Evolutionary conservation across 2,888 invertebrate species (phyloP).

Genomic region (Tridacna gigas): DNA sequence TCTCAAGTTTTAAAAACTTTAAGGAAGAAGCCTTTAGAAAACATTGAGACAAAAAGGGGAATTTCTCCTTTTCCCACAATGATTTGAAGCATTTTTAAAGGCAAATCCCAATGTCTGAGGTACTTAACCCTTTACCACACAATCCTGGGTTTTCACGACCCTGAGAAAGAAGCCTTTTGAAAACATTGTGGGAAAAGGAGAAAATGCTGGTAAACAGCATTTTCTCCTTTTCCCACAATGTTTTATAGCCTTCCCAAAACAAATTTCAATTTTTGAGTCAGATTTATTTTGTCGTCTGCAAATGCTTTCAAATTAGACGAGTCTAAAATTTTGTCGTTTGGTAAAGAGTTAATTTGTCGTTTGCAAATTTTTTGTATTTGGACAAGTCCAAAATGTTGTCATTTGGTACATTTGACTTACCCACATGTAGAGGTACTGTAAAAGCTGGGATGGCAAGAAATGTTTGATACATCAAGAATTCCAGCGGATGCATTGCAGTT

Average conservation of each 20-base stretch:
- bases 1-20: no score
- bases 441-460: constrained; percentile 88
- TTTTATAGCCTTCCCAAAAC: neutral
- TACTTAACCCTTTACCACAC: no score
- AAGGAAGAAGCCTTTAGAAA: neutral
- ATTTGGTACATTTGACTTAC: constrained; percentile 85
- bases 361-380: no score
- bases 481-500: constrained; percentile 90
- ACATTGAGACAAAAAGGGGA: neutral
- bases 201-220: neutral
- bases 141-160: no score
- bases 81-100: neutral
- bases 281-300: no score
- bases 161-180: neutral
- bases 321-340: neutral
- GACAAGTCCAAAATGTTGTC: neutral
- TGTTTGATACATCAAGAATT: constrained; percentile 89
- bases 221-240: neutral
- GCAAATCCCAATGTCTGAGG: no score
- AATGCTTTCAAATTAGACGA: no score
- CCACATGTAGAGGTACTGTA: constrained; percentile 88
- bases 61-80: neutral
- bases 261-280: no score
- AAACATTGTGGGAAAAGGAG: neutral
- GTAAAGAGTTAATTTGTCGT: neutral